Evolutionary conservation across 2,888 invertebrate species (phyloP).

Genomic region (Acanthosepion esculentum): DNA sequence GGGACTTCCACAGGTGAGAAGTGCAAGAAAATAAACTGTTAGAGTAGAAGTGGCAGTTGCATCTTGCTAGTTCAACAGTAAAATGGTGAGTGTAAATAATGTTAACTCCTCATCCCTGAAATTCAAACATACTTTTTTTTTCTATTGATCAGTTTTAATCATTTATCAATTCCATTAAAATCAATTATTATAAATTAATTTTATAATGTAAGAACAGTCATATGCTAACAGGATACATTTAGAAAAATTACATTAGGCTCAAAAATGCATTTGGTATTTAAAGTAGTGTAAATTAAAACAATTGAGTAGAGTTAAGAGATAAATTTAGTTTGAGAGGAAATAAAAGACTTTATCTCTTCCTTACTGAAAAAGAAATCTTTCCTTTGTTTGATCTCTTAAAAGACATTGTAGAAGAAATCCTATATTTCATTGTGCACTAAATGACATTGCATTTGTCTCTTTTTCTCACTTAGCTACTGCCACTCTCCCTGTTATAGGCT

Average conservation of each 20-base stretch:
- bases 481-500: neutral
- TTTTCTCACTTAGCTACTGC: neutral
- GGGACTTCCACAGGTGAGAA: too few relatives aligned
- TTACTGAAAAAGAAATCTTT: neutral
- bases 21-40: too few relatives aligned
- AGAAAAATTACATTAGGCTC: too few relatives aligned
- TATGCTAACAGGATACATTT: neutral
- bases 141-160: neutral
- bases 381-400: neutral
- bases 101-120: too few relatives aligned
- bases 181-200: constrained; percentile 5
- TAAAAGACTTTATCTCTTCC: neutral
- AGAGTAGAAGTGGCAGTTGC: too few relatives aligned
- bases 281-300: neutral
- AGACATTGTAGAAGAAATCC: neutral
- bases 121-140: neutral
- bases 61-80: too few relatives aligned
- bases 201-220: neutral
- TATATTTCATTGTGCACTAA: neutral
- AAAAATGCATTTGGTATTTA: neutral
- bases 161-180: neutral
- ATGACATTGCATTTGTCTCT: neutral
- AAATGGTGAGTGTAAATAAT: too few relatives aligned
- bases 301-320: neutral
- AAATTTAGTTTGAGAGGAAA: neutral